Evolutionary conservation across 2,797 vertebrate genomes (phyloP), one percentile per base, ranked within the genome.

Genomic region (Acipenser oxyrinchus): DNA sequence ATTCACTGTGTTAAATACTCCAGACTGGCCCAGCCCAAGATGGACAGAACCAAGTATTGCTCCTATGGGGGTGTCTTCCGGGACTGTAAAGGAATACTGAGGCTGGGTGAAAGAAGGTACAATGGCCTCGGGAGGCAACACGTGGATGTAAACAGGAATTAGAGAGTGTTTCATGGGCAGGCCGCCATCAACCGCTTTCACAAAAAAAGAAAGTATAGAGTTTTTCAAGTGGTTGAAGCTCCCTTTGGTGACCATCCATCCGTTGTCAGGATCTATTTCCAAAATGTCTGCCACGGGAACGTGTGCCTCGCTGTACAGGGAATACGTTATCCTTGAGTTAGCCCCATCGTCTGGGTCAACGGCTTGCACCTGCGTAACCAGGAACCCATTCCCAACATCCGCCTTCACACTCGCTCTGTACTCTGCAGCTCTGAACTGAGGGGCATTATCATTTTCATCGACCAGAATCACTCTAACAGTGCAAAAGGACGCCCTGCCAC

Each of bases 221-320:
- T 93, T 96, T 79, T 86, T 93, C 58, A 93, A 78, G 48, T 95
- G 93, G 79, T 87, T 91, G 73, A 99, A 96, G 73, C 82, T 94
- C 64, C 94, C 93, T 79, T 96, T 97, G 4, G 95, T 97, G 67
- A 97, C 94, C 89, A 99, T 93, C 96, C 96, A 99, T 61, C 97
- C 97, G 70, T 93, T 99, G 79, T 99, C 96, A n/a, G 93, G 93
- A 75, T 99, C 95, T 2, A 99, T 97, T 81, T 97, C 96, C 76
- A 99, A 85, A 66, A 95, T 89, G 73, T 97, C 92, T 7, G 91
- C 90, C 62, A 97, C 90, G 0, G 94, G 92, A 62, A 92, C 83
- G 0, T 93, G 94, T 13, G 94, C 93, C 76, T 98, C 95, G 0
- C 94, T 97, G 71, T 98, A 98, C 1, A 99, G 84, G 6, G 96